Conservation (phyloP, 2,797 vertebrate species). For the Silurus aristotelis region DNA sequence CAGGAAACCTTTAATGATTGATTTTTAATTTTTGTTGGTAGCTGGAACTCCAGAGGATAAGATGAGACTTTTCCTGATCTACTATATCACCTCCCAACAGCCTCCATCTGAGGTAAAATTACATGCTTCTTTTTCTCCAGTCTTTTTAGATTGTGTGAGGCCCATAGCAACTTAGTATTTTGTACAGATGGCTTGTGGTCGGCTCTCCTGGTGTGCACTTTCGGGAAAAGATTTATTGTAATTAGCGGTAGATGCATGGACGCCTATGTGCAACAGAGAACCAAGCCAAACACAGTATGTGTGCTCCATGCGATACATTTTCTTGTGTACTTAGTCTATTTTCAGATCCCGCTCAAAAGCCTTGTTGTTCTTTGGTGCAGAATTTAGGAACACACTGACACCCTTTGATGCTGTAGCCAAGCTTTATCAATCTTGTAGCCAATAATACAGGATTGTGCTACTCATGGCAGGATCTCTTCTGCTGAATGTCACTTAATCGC, state of each 20-base stretch:
- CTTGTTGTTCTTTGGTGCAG: conserved; percentile 59
- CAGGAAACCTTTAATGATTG: conserved; percentile 35
- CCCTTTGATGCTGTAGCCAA: conserved; percentile 59
- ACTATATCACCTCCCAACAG: conserved; percentile 89
- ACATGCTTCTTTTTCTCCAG: conserved; percentile 10
- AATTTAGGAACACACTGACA: conserved; percentile 54
- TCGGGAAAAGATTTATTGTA: conserved; percentile 54
- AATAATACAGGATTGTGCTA: conserved; percentile 58
- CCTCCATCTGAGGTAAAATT: conserved; percentile 88
- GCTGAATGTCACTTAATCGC: conserved; percentile 41
- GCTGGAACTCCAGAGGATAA: conserved; percentile 96
- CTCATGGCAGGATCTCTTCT: conserved; percentile 43
- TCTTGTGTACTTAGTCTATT: conserved; percentile 38
- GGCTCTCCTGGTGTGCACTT: conserved; percentile 48
- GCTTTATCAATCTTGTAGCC: conserved; percentile 55
- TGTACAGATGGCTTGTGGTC: conserved; percentile 33
- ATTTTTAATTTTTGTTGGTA: conserved; percentile 63
- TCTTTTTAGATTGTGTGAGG: conserved; percentile 2
- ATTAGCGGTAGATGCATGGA: conserved; percentile 51
- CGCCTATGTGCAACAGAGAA: conserved; percentile 48
- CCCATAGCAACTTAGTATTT: conserved; percentile 17
- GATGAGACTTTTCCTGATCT: conserved; percentile 96
- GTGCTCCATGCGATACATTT: conserved; percentile 34
- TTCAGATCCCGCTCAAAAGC: conserved; percentile 54
- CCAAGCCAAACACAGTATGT: conserved; percentile 51